These are phyloP conservation scores for Cephonodes hylas DNA, from an alignment of 2,888 invertebrate genomes.

Conservation along the genomic window DNA sequence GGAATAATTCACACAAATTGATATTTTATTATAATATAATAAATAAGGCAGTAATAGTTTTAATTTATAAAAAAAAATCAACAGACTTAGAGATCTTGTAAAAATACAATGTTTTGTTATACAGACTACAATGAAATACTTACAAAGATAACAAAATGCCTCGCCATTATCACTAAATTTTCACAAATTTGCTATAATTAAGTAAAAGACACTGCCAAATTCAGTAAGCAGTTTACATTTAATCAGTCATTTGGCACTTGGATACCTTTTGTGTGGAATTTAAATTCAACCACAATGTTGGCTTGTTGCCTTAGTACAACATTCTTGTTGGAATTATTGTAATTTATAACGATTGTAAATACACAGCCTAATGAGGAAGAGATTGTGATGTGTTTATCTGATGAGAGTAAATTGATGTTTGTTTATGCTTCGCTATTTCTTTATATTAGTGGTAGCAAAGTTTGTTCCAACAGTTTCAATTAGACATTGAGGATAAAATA, in stretches of 20 bases:
- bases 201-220: not conserved
- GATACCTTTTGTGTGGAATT: conserved; percentile 1
- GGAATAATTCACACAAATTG: no score
- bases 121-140: not conserved
- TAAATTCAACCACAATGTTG: conserved; percentile 6
- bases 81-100: not conserved
- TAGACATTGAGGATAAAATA: no score
- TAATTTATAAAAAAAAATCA: no score
- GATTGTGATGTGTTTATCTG: not conserved
- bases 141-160: not conserved
- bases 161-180: not conserved
- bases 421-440: not conserved
- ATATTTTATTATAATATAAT: no score
- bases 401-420: not conserved
- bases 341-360: not conserved
- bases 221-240: not conserved
- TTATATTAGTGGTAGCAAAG: not conserved
- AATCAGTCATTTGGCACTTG: conserved; percentile 5
- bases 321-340: not conserved
- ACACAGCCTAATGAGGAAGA: not conserved
- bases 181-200: not conserved
- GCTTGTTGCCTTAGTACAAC: not conserved
- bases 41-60: no score
- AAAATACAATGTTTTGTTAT: not conserved
- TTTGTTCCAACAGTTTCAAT: not conserved